Evolutionary conservation across 2,888 invertebrate genomes (phyloP).

Genomic region (Plagodis pulveraria): DNA sequence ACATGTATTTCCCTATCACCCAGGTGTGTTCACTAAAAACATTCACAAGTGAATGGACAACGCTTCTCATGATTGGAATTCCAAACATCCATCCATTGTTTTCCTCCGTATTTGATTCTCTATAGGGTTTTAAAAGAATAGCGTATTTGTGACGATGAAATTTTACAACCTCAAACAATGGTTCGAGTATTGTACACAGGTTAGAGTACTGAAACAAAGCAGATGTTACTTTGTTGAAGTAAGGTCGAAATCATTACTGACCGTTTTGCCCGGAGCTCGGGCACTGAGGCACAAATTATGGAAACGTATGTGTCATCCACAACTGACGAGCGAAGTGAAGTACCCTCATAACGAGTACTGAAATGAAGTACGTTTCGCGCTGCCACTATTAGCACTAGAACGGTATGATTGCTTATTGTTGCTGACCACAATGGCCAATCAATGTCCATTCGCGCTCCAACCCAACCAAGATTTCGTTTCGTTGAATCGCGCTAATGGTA

Average conservation of each 20-base stretch:
- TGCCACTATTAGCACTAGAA: slow-evolving; percentile 55
- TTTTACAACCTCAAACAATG: slow-evolving; percentile 8
- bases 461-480: slow-evolving; percentile 53
- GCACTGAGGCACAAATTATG: slow-evolving; percentile 16
- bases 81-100: slow-evolving; percentile 19
- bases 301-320: slow-evolving; percentile 29
- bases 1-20: neutral
- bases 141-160: neutral
- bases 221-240: slow-evolving; percentile 7
- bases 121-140: neutral
- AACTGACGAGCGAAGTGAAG: slow-evolving; percentile 41
- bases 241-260: slow-evolving; percentile 16
- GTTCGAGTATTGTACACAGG: neutral
- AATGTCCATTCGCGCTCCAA: slow-evolving; percentile 57
- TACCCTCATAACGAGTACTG: slow-evolving; percentile 50
- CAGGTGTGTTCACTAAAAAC: neutral
- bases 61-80: slow-evolving; percentile 19
- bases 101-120: slow-evolving; percentile 3
- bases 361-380: slow-evolving; percentile 58
- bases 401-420: slow-evolving; percentile 72
- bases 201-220: slow-evolving; percentile 12
- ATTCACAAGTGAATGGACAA: neutral
- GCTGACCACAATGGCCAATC: slow-evolving; percentile 72
- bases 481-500: slow-evolving; percentile 45
- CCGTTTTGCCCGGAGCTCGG: slow-evolving; percentile 8